phyloP scores from a whole-genome alignment of 2,888 invertebrate genomes.

The Pollenia labialis region DNA sequence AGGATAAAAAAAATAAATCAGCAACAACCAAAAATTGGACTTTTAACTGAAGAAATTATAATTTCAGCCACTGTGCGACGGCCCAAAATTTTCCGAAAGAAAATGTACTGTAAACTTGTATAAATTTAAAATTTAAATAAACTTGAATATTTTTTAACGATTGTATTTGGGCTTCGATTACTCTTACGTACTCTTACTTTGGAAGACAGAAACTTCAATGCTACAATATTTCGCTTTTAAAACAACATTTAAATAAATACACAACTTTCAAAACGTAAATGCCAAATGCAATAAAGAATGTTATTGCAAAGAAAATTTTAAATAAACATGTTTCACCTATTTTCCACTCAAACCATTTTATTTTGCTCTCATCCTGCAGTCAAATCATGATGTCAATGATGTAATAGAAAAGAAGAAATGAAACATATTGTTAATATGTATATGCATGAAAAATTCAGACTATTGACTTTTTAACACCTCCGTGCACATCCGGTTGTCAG shows the following conservation, averaged over 20 bases:
- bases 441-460: constrained; percentile 37
- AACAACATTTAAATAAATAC: neutral
- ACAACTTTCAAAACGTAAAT: constrained; percentile 6
- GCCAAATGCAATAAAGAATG: constrained; percentile 16
- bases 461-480: constrained; percentile 63
- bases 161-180: too few relatives aligned
- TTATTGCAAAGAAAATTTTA: constrained; percentile 14
- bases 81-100: too few relatives aligned
- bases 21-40: too few relatives aligned
- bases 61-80: too few relatives aligned
- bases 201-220: too few relatives aligned
- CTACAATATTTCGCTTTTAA: too few relatives aligned
- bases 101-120: too few relatives aligned
- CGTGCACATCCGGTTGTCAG: constrained; percentile 47
- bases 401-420: neutral
- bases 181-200: too few relatives aligned
- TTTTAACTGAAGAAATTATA: too few relatives aligned
- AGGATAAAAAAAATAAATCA: too few relatives aligned
- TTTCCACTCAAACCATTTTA: constrained; percentile 20
- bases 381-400: constrained; percentile 33
- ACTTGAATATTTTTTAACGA: too few relatives aligned
- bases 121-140: too few relatives aligned
- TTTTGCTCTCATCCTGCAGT: constrained; percentile 31
- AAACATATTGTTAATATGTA: constrained; percentile 17
- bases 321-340: constrained; percentile 32